Percentiles rank a stretch among this genome's conserved stretches.
These are phyloP conservation scores for Salpingus planirostris DNA, from an alignment of 2,888 invertebrate genomes.

Conservation along the genomic window DNA sequence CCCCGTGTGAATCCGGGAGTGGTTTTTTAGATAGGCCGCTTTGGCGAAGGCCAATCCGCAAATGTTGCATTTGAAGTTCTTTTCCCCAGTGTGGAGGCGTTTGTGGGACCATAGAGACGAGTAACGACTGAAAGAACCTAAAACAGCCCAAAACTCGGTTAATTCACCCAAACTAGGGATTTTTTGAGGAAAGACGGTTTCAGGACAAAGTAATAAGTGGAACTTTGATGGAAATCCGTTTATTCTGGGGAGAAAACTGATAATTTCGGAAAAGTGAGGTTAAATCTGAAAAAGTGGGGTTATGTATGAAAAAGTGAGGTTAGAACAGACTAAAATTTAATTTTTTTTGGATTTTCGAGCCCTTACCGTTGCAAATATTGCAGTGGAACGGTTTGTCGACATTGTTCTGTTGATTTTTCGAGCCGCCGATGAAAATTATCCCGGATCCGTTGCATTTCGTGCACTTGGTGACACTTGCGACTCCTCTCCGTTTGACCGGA, in stretches of 20 bases:
- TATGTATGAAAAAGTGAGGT: too few relatives aligned
- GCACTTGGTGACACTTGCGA: constrained; percentile 77
- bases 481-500: constrained; percentile 75
- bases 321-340: too few relatives aligned
- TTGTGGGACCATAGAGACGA: constrained; percentile 86
- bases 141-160: constrained; percentile 5
- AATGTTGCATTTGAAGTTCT: constrained; percentile 82
- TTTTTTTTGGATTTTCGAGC: too few relatives aligned
- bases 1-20: constrained; percentile 79
- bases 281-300: too few relatives aligned
- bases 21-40: constrained; percentile 84
- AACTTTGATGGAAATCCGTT: too few relatives aligned
- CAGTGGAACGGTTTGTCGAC: constrained; percentile 81
- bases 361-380: constrained; percentile 68
- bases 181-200: too few relatives aligned
- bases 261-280: too few relatives aligned
- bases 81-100: constrained; percentile 72
- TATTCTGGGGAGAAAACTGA: too few relatives aligned
- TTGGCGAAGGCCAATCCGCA: constrained; percentile 84
- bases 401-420: constrained; percentile 51
- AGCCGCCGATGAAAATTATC: constrained; percentile 68
- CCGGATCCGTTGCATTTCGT: constrained; percentile 85
- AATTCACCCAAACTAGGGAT: too few relatives aligned
- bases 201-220: too few relatives aligned
- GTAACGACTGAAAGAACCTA: constrained; percentile 67